These are phyloP conservation scores for Mola mola DNA, from an alignment of 2,113 vertebrate genomes.

Conservation along the genomic window DNA sequence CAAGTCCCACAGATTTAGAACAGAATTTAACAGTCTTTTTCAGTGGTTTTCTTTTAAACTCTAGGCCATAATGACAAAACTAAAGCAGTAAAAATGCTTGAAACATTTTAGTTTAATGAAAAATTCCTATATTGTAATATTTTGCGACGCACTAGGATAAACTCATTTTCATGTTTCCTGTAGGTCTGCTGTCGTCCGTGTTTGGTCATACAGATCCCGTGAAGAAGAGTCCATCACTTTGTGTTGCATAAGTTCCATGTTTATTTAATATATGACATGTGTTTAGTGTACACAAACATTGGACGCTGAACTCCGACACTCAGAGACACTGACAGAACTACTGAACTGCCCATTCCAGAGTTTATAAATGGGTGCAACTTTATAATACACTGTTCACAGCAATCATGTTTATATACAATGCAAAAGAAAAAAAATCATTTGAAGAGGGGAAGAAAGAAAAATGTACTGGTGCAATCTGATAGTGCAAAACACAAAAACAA, in stretches of 20 bases:
- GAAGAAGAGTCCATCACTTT: conserved; percentile 21
- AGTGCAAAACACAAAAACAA: conserved; percentile 60
- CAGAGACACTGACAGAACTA: conserved; percentile 83
- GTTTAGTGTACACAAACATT: conserved; percentile 87
- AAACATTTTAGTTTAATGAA: too few species aligned
- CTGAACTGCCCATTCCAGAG: conserved; percentile 78
- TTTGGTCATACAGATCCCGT: neutral
- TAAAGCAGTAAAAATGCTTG: too few species aligned
- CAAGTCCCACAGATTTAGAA: too few species aligned
- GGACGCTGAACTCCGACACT: conserved; percentile 84
- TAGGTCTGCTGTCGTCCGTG: too few species aligned
- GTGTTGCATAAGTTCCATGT: conserved; percentile 89
- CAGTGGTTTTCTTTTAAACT: too few species aligned
- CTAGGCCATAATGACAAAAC: too few species aligned
- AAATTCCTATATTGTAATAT: too few species aligned
- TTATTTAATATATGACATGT: conserved; percentile 93
- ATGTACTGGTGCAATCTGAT: conserved; percentile 64
- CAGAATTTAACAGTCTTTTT: too few species aligned
- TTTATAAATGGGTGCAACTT: conserved; percentile 76
- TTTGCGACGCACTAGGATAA: too few species aligned
- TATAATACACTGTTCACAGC: conserved; percentile 84
- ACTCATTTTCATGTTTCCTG: too few species aligned
- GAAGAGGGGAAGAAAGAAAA: conserved; percentile 39
- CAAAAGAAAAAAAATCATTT: conserved; percentile 54
- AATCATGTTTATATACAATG: conserved; percentile 89